Evolutionary conservation across 1,140 invertebrate genomes (phyloP).

Genomic region (Mycetomoellerius zeteki): DNA sequence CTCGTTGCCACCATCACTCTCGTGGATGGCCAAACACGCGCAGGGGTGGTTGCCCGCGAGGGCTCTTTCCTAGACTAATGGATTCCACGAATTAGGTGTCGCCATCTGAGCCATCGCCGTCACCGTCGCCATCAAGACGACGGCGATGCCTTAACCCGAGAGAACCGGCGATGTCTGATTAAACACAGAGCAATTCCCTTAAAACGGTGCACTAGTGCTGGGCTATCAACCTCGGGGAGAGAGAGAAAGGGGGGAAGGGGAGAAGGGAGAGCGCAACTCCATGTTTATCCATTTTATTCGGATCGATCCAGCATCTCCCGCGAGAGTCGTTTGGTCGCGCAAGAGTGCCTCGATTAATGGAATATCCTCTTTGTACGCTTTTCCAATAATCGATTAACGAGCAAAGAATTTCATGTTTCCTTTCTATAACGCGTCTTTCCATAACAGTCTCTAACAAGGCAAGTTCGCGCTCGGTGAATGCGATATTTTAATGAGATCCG

Average conservation of each 20-base stretch:
- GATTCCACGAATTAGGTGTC: conserved; percentile 67
- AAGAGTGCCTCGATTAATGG: conserved; percentile 36
- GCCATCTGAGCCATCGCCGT: conserved; percentile 12
- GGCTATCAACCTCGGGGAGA: conserved; percentile 11
- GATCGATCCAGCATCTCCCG: conserved; percentile 1
- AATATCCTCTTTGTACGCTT: conserved; percentile 21
- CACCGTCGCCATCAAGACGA: not conserved
- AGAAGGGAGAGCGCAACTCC: not conserved
- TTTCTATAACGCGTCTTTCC: conserved; percentile 10
- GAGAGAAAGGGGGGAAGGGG: not conserved
- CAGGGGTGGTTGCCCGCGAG: conserved; percentile 3
- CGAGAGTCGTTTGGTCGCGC: conserved; percentile 11
- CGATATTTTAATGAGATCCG: conserved; percentile 15
- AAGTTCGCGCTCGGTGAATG: not conserved
- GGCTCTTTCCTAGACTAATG: conserved; percentile 64
- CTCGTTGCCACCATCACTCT: conserved; percentile 36
- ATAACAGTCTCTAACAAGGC: conserved; percentile 14
- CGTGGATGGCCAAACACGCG: not conserved
- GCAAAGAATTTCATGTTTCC: conserved; percentile 10
- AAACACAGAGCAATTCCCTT: conserved; percentile 42
- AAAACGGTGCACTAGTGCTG: not conserved
- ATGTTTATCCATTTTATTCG: conserved; percentile 50
- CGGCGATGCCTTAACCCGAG: not conserved
- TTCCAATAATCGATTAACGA: conserved; percentile 42
- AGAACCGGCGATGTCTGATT: conserved; percentile 57